A percentile compares a stretch with the other conserved stretches of the same genome.
Evolutionary conservation across 1,140 invertebrate species (phyloP).

Genomic region (Drosophila baimaii): DNA sequence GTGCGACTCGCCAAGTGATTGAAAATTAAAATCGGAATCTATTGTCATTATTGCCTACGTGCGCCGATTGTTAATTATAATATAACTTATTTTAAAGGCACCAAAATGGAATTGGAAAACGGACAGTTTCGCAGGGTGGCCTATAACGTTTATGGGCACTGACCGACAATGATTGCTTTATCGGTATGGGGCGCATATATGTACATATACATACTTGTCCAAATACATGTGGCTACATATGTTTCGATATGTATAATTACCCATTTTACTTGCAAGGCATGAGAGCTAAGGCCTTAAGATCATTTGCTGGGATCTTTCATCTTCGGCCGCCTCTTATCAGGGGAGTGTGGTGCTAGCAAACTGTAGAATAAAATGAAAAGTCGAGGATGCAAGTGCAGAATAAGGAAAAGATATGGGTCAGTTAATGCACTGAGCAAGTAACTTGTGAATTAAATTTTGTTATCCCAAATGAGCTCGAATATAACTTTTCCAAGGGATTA

Average conservation of each 20-base stretch:
- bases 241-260: constrained; percentile 16
- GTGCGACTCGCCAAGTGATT: constrained; percentile 8
- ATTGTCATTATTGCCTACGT: constrained; percentile 40
- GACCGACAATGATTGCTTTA: constrained; percentile 32
- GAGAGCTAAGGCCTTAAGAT: not conserved
- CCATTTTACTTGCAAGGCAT: not conserved
- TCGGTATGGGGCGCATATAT: not conserved
- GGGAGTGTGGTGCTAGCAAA: not conserved
- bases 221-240: not conserved
- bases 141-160: constrained; percentile 7
- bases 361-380: not conserved
- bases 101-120: not conserved
- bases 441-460: not conserved
- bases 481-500: too few relatives aligned
- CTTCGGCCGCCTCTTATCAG: constrained; percentile 32
- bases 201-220: not conserved
- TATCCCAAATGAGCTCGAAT: too few relatives aligned
- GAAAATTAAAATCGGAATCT: constrained; percentile 15
- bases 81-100: constrained; percentile 5
- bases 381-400: not conserved
- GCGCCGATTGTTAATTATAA: constrained; percentile 7
- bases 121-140: constrained; percentile 15
- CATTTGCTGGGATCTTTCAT: constrained; percentile 20
- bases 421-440: constrained; percentile 3
- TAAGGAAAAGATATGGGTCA: constrained; percentile 14